Conservation (phyloP, 2,888 invertebrate genomes). For the Leucoptera coffeella region DNA sequence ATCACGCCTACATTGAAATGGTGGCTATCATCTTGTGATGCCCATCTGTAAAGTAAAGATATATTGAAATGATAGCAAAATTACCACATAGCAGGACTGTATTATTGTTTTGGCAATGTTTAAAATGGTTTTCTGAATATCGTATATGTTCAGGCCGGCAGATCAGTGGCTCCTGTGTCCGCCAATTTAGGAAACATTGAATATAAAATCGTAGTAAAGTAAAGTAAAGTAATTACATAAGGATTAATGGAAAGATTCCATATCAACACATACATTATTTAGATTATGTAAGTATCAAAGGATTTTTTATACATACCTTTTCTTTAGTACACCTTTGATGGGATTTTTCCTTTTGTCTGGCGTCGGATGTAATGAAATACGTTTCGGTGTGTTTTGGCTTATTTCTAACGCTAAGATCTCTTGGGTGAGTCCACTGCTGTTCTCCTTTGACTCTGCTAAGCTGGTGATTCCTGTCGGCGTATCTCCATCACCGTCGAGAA, state of each 20-base stretch:
- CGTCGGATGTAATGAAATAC: slow-evolving; percentile 46
- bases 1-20: slow-evolving; percentile 62
- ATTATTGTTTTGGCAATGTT: too few species aligned
- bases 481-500: slow-evolving; percentile 36
- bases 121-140: too few species aligned
- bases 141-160: too few species aligned
- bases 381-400: slow-evolving; percentile 62
- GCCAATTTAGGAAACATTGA: too few species aligned
- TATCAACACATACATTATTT: too few species aligned
- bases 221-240: too few species aligned
- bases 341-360: slow-evolving; percentile 45
- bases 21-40: slow-evolving; percentile 55
- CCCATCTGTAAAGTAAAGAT: slow-evolving; percentile 46
- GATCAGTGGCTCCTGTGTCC: too few species aligned
- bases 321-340: slow-evolving; percentile 55
- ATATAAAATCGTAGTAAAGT: too few species aligned
- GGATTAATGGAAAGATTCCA: too few species aligned
- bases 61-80: too few species aligned
- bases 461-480: slow-evolving; percentile 37
- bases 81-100: too few species aligned
- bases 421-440: slow-evolving; percentile 62
- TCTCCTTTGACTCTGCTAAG: slow-evolving; percentile 28
- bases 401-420: slow-evolving; percentile 64
- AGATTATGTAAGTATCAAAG: too few species aligned
- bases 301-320: slow-evolving; percentile 30